Conservation (phyloP, 2,113 vertebrate genomes). For the Ploceus nigricollis region DNA sequence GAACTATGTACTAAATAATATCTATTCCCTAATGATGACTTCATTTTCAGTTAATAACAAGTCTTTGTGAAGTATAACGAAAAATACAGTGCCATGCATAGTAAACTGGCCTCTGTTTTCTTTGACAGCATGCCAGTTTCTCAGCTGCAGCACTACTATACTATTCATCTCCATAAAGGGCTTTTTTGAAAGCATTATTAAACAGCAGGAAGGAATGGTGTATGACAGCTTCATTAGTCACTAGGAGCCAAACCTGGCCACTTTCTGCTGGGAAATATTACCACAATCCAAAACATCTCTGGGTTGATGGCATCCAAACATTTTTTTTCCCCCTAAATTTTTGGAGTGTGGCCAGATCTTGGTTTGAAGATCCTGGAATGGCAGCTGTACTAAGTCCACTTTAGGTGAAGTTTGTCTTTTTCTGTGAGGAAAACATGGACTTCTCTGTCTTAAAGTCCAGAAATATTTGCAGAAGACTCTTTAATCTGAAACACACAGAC, state of each 20-base stretch:
- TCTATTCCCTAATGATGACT: slow-evolving; percentile 61
- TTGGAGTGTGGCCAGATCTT: slow-evolving; percentile 33
- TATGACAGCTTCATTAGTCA: slow-evolving; percentile 78
- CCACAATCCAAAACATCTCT: slow-evolving; percentile 61
- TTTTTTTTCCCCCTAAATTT: not conserved
- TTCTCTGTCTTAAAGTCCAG: not conserved
- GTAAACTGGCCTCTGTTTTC: slow-evolving; percentile 62
- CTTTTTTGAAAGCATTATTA: slow-evolving; percentile 64
- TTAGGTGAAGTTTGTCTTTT: not conserved
- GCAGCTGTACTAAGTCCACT: not conserved
- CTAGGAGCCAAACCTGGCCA: slow-evolving; percentile 63
- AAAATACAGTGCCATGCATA: slow-evolving; percentile 63
- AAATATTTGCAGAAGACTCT: not conserved
- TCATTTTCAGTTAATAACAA: slow-evolving; percentile 69
- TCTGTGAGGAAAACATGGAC: not conserved
- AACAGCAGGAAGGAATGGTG: slow-evolving; percentile 69
- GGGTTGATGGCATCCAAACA: slow-evolving; percentile 21
- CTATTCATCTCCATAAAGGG: slow-evolving; percentile 75
- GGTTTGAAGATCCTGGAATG: not conserved
- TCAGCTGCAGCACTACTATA: slow-evolving; percentile 43
- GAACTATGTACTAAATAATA: slow-evolving; percentile 53
- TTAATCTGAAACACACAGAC: not conserved
- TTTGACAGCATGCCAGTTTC: slow-evolving; percentile 67
- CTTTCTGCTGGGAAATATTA: slow-evolving; percentile 73
- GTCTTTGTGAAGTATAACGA: slow-evolving; percentile 59